Conservation (phyloP, 2,113 vertebrate species). For the Calonectris borealis region DNA sequence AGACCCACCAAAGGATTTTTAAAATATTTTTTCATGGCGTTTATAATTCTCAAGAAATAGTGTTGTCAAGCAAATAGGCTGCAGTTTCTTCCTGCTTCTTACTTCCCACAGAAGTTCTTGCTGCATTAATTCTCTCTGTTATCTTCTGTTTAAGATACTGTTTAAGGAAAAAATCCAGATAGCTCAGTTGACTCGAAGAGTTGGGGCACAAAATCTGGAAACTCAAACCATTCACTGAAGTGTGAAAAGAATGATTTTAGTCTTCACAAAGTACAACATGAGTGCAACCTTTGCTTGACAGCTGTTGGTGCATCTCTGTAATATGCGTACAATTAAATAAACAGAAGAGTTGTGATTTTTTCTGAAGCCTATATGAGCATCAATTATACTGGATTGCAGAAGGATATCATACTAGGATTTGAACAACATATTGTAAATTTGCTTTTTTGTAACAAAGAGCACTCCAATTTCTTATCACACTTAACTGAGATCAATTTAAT, state of each 20-base stretch:
- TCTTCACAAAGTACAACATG: not conserved
- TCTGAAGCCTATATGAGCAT: conserved; percentile 43
- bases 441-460: conserved; percentile 19
- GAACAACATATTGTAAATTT: conserved; percentile 36
- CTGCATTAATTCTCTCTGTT: not conserved
- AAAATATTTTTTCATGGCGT: not conserved
- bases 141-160: not conserved
- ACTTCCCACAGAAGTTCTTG: not conserved
- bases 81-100: not conserved
- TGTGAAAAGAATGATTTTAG: not conserved
- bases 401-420: conserved; percentile 16
- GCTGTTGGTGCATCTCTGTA: not conserved
- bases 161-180: not conserved
- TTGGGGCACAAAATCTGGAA: not conserved
- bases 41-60: not conserved
- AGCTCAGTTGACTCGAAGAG: not conserved
- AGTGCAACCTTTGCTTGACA: not conserved
- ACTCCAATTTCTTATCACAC: conserved; percentile 10
- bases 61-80: not conserved
- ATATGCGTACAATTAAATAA: not conserved
- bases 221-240: not conserved
- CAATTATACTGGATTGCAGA: conserved; percentile 29
- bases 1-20: not conserved
- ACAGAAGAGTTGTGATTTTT: conserved; percentile 48
- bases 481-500: conserved; percentile 34